Base-by-base conservation (phyloP, 2,888 invertebrate genomes). In the Pristionchus japonicus region DNA sequence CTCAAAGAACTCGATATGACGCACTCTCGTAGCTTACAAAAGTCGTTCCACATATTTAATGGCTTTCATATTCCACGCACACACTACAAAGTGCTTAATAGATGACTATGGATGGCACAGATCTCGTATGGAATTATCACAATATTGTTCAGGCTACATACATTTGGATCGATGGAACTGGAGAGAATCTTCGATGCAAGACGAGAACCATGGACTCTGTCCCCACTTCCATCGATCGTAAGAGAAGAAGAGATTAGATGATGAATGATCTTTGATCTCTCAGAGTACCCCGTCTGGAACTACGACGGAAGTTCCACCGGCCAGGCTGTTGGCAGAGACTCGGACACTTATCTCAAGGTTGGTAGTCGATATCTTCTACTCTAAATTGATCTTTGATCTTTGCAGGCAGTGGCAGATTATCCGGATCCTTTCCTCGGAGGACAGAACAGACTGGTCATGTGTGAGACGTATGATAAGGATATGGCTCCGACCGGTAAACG, bases 121-220 rank as follows among this genome's bases (percentile, higher is more conserved):
- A n/a, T n/a, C n/a, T n/a, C n/a, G 23, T n/a, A 7, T n/a, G n/a
- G 2, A 3, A 6, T 57, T 57, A 23, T 57, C 57, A 57, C n/a
- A 20, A 17, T 52, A 13, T 31, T 67, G 34, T 70, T 37, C 70
- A 90, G 94, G 97, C 97, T 61, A 97, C 97, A 70, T 98, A 98
- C 95, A 96, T 98, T 87, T 98, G 98, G 98, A 97, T 98, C 93
- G 98, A 98, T 94, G 98, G 98, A 31, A 96, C 97, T n/a, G 97
- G 97, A n/a, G 97, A 97, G 95, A 96, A 96, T 93, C 94, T 97
- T 86, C 96, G 98, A 89, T 96, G 97, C 95, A 98, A 98, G 95
- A 97, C 97, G 90, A 96, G 97, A 90, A 98, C 98, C 0, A 95
- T 98, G 90, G 96, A 96, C 94, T 97, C 96, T 93, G 96, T 97